phyloP scores from a whole-genome alignment of 2,113 vertebrate genomes.

The Spea multiplicata region DNA sequence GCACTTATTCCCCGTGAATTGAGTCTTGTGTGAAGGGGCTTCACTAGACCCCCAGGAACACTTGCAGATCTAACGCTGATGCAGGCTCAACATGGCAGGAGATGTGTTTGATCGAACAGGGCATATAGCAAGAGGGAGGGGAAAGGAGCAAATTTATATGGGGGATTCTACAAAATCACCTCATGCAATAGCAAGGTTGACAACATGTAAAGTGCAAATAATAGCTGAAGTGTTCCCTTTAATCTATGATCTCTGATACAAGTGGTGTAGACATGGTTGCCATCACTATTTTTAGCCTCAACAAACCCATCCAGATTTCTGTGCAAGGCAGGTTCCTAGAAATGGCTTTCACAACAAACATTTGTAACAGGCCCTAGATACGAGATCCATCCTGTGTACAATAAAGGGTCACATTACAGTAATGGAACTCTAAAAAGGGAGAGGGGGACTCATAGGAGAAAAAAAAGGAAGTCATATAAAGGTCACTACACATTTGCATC shows the following conservation, averaged over 20 bases:
- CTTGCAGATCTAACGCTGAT: no score
- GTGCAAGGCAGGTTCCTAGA: constrained; percentile 28
- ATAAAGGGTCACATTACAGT: constrained; percentile 30
- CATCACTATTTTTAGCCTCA: constrained; percentile 41
- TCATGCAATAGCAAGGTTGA: no score
- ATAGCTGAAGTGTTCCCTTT: no score
- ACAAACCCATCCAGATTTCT: constrained; percentile 37
- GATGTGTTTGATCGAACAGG: no score
- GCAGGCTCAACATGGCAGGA: no score
- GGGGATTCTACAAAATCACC: no score
- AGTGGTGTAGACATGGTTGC: constrained; percentile 25
- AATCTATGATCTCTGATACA: neutral
- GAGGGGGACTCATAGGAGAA: neutral
- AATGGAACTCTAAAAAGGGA: constrained; percentile 4
- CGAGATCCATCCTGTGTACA: constrained; percentile 32
- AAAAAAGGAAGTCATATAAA: constrained; percentile 20
- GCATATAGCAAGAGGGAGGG: no score
- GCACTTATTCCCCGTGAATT: no score
- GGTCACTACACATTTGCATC: constrained; percentile 5
- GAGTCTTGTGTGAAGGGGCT: no score
- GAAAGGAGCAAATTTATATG: no score
- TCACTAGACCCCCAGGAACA: no score
- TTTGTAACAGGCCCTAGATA: constrained; percentile 22
- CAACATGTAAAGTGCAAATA: no score
- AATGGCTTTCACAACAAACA: constrained; percentile 37